These are phyloP conservation scores for Ecliptopera silaceata DNA, from an alignment of 2,888 invertebrate species.

Conservation along the genomic window DNA sequence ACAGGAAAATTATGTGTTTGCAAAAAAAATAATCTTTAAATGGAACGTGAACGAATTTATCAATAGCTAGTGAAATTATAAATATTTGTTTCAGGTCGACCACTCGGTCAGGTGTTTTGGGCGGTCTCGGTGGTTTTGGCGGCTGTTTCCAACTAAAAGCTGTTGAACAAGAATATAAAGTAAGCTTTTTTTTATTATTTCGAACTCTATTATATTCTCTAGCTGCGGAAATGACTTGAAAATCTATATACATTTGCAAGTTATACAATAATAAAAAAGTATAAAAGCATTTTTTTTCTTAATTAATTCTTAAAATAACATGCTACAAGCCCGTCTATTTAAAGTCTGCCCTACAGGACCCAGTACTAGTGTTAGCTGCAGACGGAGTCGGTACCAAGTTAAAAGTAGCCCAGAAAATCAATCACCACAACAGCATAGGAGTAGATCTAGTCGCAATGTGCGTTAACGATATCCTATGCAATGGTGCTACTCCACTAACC, in stretches of 20 bases:
- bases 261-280: too few relatives aligned
- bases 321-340: background rate
- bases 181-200: conserved; percentile 28
- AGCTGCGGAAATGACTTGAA: too few relatives aligned
- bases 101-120: conserved; percentile 87
- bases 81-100: conserved; percentile 79
- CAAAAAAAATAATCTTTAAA: too few relatives aligned
- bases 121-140: conserved; percentile 93
- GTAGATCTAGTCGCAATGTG: conserved; percentile 99
- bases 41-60: too few relatives aligned
- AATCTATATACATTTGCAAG: too few relatives aligned
- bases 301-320: background rate
- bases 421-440: conserved; percentile 91
- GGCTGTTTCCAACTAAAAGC: conserved; percentile 92
- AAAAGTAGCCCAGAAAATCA: conserved; percentile 92
- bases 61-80: background rate
- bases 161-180: conserved; percentile 77
- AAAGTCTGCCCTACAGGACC: conserved; percentile 80
- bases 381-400: conserved; percentile 99
- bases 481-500: conserved; percentile 97
- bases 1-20: too few relatives aligned
- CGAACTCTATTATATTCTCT: too few relatives aligned
- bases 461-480: conserved; percentile 97
- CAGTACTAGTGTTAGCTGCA: conserved; percentile 95
- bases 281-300: too few relatives aligned